Conservation (phyloP, 2,888 invertebrate genomes). For the Polydrusus cervinus region DNA sequence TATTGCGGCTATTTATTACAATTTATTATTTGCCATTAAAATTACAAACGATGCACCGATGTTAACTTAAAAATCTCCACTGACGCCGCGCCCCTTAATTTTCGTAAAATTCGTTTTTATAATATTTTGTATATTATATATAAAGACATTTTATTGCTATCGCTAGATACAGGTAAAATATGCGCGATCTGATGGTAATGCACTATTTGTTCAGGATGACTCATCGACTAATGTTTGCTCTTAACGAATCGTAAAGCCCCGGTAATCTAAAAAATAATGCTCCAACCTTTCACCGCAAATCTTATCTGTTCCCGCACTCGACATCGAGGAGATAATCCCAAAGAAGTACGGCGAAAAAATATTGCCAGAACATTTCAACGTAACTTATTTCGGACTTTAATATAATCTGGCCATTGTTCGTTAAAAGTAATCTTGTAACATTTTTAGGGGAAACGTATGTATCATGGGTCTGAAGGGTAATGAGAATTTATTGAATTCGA, state of each 20-base stretch:
- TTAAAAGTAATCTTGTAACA: constrained; percentile 38
- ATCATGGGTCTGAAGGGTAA: constrained; percentile 34
- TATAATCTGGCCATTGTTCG: constrained; percentile 43
- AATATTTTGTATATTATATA: too few relatives aligned
- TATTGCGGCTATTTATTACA: too few relatives aligned
- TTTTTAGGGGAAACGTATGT: constrained; percentile 43
- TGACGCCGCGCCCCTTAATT: too few relatives aligned
- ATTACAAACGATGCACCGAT: too few relatives aligned
- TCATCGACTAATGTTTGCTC: too few relatives aligned
- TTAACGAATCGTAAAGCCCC: not conserved
- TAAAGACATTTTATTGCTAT: too few relatives aligned
- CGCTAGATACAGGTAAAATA: too few relatives aligned
- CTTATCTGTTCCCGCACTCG: constrained; percentile 26
- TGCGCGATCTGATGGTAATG: too few relatives aligned
- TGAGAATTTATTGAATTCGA: constrained; percentile 50
- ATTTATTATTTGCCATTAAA: too few relatives aligned
- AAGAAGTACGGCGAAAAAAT: constrained; percentile 11
- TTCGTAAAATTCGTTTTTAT: too few relatives aligned
- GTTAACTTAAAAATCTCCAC: too few relatives aligned
- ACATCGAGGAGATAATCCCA: constrained; percentile 15
- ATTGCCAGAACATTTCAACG: constrained; percentile 20
- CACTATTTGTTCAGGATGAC: too few relatives aligned
- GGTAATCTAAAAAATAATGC: not conserved
- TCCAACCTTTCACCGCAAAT: not conserved
- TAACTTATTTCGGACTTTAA: constrained; percentile 31